phyloP scores from a whole-genome alignment of 2,888 invertebrate genomes.

The Drosophila pseudotalamancana region DNA sequence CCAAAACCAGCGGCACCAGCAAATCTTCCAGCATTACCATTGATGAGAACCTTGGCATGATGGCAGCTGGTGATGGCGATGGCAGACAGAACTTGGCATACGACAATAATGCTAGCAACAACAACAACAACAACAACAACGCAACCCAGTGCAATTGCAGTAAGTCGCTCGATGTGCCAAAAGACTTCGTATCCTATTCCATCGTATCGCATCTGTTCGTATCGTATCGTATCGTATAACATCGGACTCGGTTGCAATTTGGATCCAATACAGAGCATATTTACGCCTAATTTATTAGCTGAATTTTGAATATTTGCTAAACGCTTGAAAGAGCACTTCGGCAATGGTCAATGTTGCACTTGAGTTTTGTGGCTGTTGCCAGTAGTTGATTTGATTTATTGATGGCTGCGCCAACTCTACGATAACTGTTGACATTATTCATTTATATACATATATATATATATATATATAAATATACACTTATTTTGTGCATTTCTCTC shows the following conservation, averaged over 20 bases:
- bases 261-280: slow-evolving; percentile 45
- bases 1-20: slow-evolving; percentile 10
- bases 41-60: slow-evolving; percentile 58
- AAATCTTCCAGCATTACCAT: slow-evolving; percentile 34
- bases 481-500: not conserved
- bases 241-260: slow-evolving; percentile 4
- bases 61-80: slow-evolving; percentile 55
- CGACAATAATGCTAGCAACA: slow-evolving; percentile 43
- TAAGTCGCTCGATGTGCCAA: slow-evolving; percentile 45
- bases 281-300: slow-evolving; percentile 79
- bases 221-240: not conserved
- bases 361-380: slow-evolving; percentile 52
- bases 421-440: slow-evolving; percentile 60
- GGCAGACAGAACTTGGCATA: slow-evolving; percentile 64
- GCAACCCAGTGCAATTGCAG: slow-evolving; percentile 66
- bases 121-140: slow-evolving; percentile 36
- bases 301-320: slow-evolving; percentile 74
- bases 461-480: slow-evolving; percentile 1
- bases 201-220: not conserved
- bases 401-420: slow-evolving; percentile 58
- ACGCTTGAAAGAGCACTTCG: slow-evolving; percentile 63
- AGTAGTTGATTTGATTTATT: slow-evolving; percentile 69
- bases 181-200: too few species aligned
- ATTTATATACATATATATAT: slow-evolving; percentile 13
- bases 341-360: slow-evolving; percentile 19